Base-by-base conservation (phyloP, 2,113 vertebrate species). In the Malurus cyaneus region DNA sequence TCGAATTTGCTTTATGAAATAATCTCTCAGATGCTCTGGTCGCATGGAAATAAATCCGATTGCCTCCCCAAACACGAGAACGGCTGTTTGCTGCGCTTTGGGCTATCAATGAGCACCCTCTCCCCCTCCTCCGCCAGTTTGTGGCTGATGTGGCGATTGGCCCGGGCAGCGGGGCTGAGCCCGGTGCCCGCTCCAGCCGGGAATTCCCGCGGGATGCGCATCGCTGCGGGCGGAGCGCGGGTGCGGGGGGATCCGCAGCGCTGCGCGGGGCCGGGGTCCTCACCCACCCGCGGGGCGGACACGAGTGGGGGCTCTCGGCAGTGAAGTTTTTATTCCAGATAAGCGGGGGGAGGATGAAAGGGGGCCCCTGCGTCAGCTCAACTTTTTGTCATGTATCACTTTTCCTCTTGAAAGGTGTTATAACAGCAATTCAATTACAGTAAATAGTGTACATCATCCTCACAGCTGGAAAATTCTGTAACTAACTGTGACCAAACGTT, bases 371-470 rank as follows among this genome's bases (percentile, higher is more conserved):
- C 18, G 2, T 7, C 80, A 53, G 80, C 56, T 87, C 89, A 92
- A 96, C 94, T 96, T 97, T 97, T 97, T 92, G 90, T 82, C 95
- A 76, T 91, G 94, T 96, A 96, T 89, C 93, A 91, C 73, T 96
- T 95, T 95, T 95, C 96, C 90, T 92, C 91, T 94, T 96, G 96
- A 97, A 98, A 98, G 97, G 97, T 98, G 98, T 97, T 97, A 97
- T 92, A 97, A 97, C 97, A 97, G 97, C 98, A 97, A 97, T 97
- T 98, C 98, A 98, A 97, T 98, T 97, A 97, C 94, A 94, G 92
- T 96, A 96, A 98, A 96, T 96, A 97, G 95, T 86, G 62, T 91
- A 80, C 95, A 91, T 92, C 86, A 90, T 94, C 94, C 82, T 96
- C 97, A 77, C 96, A 95, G 97, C 98, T 97, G 97, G 96, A 96